A percentile compares a stretch with the other conserved stretches of the same genome.
Conservation (phyloP, 1,140 invertebrate genomes). For the Caenorhabditis briggsae region DNA sequence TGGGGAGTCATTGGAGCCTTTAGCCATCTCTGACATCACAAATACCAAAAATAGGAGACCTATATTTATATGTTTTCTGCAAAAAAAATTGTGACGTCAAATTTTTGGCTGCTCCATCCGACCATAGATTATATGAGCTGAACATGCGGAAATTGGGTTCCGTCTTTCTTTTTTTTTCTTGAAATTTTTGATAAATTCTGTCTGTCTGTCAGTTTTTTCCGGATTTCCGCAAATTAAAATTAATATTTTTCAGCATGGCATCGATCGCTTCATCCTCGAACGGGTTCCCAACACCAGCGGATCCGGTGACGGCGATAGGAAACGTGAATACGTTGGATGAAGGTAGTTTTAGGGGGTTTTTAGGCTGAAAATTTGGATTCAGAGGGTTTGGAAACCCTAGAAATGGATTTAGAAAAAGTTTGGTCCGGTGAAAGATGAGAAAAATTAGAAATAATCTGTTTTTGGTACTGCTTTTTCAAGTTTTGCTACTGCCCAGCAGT, state of each 20-base stretch:
- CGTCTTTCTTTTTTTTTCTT: background rate
- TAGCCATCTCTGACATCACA: too few relatives aligned
- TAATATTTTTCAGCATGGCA: conserved; percentile 31
- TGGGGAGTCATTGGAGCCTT: too few relatives aligned
- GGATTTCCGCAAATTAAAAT: too few relatives aligned
- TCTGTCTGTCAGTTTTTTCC: too few relatives aligned
- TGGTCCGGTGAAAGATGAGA: too few relatives aligned
- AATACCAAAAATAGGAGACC: too few relatives aligned
- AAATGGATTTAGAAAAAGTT: too few relatives aligned
- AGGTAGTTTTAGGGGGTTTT: background rate
- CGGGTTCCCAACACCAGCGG: background rate
- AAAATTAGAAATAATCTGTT: too few relatives aligned
- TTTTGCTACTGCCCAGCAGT: too few relatives aligned
- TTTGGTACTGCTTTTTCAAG: too few relatives aligned
- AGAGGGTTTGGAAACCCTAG: background rate
- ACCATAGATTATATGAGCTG: background rate
- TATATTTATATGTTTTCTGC: background rate
- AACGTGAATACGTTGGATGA: conserved; percentile 19
- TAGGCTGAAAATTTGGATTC: background rate
- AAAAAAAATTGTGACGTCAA: background rate
- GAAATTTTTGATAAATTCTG: background rate
- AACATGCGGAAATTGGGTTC: background rate
- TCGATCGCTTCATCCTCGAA: background rate
- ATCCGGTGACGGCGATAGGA: background rate
- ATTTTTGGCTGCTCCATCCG: background rate